A percentile compares a stretch with the other conserved stretches of the same genome.
Evolutionary conservation across 2,113 vertebrate genomes (phyloP).

Genomic region (Manacus vitellinus): DNA sequence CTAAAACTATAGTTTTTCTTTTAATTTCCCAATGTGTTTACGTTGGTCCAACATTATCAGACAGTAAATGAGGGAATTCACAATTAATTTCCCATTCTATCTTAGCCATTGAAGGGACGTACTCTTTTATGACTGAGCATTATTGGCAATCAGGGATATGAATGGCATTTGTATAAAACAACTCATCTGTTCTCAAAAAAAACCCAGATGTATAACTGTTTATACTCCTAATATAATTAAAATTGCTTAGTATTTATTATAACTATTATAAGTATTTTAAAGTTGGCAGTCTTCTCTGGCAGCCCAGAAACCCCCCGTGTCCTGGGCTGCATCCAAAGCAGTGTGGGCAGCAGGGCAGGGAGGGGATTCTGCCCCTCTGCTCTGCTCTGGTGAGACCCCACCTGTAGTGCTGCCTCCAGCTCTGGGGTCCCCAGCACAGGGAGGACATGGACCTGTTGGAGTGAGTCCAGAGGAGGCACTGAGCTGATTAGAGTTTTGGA

Average conservation of each 20-base stretch:
- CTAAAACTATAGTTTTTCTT: background rate
- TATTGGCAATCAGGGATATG: background rate
- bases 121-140: background rate
- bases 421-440: background rate
- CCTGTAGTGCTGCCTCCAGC: background rate
- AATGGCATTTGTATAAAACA: background rate
- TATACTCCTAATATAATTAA: background rate
- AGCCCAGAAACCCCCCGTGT: background rate
- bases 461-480: background rate
- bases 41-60: background rate
- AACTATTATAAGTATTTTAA: background rate
- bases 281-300: fast-evolving
- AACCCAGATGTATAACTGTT: background rate
- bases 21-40: background rate
- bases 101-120: background rate
- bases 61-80: background rate
- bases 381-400: background rate
- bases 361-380: background rate
- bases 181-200: background rate
- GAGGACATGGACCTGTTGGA: background rate
- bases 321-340: background rate
- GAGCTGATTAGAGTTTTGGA: background rate
- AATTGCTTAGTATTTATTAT: background rate
- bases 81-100: background rate
- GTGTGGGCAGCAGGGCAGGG: background rate